Base-by-base conservation (phyloP, 2,113 vertebrate genomes). In the Thunnus thynnus region DNA sequence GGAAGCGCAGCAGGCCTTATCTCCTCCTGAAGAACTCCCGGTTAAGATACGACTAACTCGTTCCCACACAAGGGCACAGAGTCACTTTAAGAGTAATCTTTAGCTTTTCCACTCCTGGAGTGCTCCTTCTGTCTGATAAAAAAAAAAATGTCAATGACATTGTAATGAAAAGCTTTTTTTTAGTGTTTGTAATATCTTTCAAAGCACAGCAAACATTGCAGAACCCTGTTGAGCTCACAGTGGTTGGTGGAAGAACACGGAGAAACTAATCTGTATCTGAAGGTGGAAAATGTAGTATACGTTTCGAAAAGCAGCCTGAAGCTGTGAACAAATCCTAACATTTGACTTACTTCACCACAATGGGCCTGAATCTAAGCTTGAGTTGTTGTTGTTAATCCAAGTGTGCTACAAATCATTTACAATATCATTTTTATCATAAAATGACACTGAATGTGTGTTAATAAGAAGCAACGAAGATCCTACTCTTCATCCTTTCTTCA, bases 21-120 rank as follows among this genome's bases (percentile, higher is more conserved):
- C 90, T 90, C 52, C 63, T 79, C 70, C 10, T 22, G 65, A 83
- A 88, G 76, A 86, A 83, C 83, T 89, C 76, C 47, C 2, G 2
- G 13, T 52, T 65, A 82, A 86, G 82, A 89, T 83, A 77, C 25
- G 22, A 64, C 72, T 84, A 58, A 75, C 72, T 82, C 63, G 54
- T 69, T 80, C 68, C 75, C 36, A 63, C 67, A 86, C 65, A 77
- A 78, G 80, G 69, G 50, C 79, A 76, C 20, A 6, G 46, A 82
- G 62, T 68, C 81, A 50, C 54, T 72, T 82, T 25, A 27, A 70
- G 47, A 69, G 30, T 61, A 47, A 66, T 84, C 64, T 83, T 70
- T 61, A 36, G 41, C 44, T 69, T 58, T 51, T 82, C 63, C 54
- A 11, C 47, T 73, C 56, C 81, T 58, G 58, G 47, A 80, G 72